Percentiles rank a stretch among this genome's conserved stretches.
Evolutionary conservation across 2,113 vertebrate species (phyloP).

Genomic region (Phylloscopus trochiloides): DNA sequence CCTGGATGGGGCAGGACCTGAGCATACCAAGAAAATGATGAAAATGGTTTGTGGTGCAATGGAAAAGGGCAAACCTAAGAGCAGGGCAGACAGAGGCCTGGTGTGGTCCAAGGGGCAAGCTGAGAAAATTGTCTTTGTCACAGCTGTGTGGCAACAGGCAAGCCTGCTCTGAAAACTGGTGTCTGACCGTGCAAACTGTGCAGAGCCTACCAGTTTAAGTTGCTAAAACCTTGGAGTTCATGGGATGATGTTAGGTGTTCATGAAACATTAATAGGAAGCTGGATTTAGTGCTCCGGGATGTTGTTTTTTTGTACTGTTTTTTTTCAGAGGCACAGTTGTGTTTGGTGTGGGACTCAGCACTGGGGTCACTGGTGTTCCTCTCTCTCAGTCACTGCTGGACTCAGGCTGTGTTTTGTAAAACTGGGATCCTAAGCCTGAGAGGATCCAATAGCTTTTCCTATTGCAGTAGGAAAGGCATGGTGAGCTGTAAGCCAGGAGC

Average conservation of each 20-base stretch:
- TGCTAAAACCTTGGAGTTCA: not conserved
- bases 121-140: fast-evolving
- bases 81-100: not conserved
- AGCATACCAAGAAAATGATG: not conserved
- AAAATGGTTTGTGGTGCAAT: not conserved
- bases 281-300: not conserved
- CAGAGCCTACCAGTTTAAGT: not conserved
- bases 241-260: not conserved
- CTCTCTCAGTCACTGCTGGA: not conserved
- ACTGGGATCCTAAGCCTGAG: not conserved
- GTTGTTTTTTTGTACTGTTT: not conserved
- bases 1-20: not conserved
- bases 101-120: not conserved
- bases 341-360: not conserved
- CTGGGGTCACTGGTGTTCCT: not conserved
- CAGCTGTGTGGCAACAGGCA: not conserved
- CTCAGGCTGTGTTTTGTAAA: not conserved
- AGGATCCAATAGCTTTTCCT: not conserved
- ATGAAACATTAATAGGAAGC: not conserved
- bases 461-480: not conserved
- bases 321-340: not conserved
- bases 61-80: not conserved
- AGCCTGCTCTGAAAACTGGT: not conserved
- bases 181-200: not conserved
- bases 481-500: not conserved